Evolutionary conservation across 1,140 invertebrate genomes (phyloP), one percentile per base, ranked within the genome.

Genomic region (Eciton burchellii): DNA sequence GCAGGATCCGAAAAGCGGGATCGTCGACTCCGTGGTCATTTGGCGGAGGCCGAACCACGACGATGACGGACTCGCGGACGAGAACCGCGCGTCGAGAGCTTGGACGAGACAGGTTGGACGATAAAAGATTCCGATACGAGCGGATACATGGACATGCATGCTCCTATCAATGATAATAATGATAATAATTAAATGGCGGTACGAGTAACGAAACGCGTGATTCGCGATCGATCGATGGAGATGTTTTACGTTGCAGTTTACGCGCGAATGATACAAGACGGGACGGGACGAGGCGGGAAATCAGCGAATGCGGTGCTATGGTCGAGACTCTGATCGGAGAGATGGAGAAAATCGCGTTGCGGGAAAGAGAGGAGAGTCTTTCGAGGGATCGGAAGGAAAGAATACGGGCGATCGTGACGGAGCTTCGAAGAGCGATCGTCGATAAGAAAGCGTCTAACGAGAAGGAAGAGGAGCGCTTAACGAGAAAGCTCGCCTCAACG

Each of bases 251-350:
- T 59, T 57, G 2, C 79, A 94, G 93, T 70, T 56, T 86, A 43
- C 88, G 88, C 62, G 81, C 93, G 45, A 86, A 72, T 71, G 81
- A 84, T 70, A 83, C 93, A 65, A 84, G 93, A 84, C 84, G 88
- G 66, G 76, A 88, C n/a, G n/a, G n/a, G 14, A 29, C 91, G 26
- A 91, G 87, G 70, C 68, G 83, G n/a, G 89, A 89, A 49, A 84
- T 93, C 49, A 81, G 81, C 16, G 83, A 81, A 19, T 47, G 47
- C 12, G 90, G 92, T 19, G 84, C 89, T n/a, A 86, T n/a, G n/a
- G n/a, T 90, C 62, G 85, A 89, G 11, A n/a, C 83, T 12, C 49
- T 94, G 68, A 87, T 85, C 6, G 84, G 87, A 6, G 87, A 92
- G 71, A 90, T 93, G 35, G 84, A 87, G 43, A 81, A 14, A 35